Evolutionary conservation across 2,888 invertebrate species (phyloP), one percentile per base, ranked within the genome.

Genomic region (Machimus rusticus): DNA sequence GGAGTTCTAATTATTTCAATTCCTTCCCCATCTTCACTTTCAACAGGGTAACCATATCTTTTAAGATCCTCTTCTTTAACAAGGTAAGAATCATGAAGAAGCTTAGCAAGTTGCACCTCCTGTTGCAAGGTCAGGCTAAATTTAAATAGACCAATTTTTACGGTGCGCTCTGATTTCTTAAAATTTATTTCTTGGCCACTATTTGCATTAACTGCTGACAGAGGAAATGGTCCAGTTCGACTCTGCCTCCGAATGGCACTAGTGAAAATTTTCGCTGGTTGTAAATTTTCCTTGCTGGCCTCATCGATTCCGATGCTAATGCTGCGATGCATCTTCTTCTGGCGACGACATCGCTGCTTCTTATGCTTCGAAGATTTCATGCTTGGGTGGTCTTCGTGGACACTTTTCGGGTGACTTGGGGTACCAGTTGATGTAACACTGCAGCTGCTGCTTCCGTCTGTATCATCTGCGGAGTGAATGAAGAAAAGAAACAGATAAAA

Each of bases 11-110:
- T 94, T 90, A 95, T 95, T 91, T 94, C 95, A 86, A 96, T 94
- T 89, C 95, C 94, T 5, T 95, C 94, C 2, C 95, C 95, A 89
- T 94, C 91, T 81, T 94, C 93, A 89, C 95, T 94, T 90, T 95
- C 95, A 6, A 96, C 93, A 0, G 97, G 97, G 90, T 95, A 97
- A 1, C 97, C 97, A 89, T 95, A 93, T 12, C 94, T 94, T 89
- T 95, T 93, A 92, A 96, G 93, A 88, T 95, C 94, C 89, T 95
- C 94, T 9, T 93, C 93, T 37, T 94, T 94, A 84, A 97, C 93
- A 28, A 95, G 91, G 91, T 96, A 95, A 87, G 94, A 94, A 1
- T 82, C 66, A n/a, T 94, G 94, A 81, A 97, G 92, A 76, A 94
- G 93, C 81, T 93, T 92, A 76, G 93, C 94, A 90, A 96, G 91